Conservation (phyloP, 92 coral and sea anemone genomes). For the Pocillopora meandrina region DNA sequence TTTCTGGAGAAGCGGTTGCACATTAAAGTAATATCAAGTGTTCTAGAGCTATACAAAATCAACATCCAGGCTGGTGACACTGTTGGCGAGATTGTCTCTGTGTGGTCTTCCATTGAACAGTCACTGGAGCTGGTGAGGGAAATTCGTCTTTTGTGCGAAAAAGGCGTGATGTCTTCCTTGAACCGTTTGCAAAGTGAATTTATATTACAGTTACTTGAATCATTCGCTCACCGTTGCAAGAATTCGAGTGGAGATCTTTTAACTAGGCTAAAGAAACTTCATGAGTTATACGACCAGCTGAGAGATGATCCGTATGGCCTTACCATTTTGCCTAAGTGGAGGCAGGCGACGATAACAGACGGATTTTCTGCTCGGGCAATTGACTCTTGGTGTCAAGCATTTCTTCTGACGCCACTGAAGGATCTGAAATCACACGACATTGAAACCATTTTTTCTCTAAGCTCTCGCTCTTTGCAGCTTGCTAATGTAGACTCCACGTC, state of each 20-base stretch:
- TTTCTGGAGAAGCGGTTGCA: conserved; percentile 25
- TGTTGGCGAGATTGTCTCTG: conserved; percentile 13
- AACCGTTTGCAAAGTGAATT: not conserved
- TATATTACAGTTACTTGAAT: conserved; percentile 15
- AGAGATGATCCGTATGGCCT: conserved; percentile 45
- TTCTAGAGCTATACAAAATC: conserved; percentile 26
- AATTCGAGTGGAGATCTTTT: conserved; percentile 32
- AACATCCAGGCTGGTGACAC: conserved; percentile 16
- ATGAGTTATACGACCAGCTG: conserved; percentile 8
- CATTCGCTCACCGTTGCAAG: conserved; percentile 21
- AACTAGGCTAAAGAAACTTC: conserved; percentile 12
- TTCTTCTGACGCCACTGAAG: conserved; percentile 33
- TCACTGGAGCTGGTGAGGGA: not conserved
- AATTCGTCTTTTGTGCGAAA: not conserved
- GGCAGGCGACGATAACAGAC: conserved; percentile 41
- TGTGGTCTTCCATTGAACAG: conserved; percentile 20
- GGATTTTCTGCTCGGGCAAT: conserved; percentile 43
- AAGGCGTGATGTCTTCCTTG: not conserved
- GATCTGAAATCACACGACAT: conserved; percentile 55
- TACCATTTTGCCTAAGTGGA: conserved; percentile 56
- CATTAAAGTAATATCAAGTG: not conserved
- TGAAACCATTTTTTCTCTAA: conserved; percentile 39
- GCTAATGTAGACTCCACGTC: conserved; percentile 37
- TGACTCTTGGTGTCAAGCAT: conserved; percentile 67
- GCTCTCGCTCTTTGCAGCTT: not conserved